phyloP scores from a whole-genome alignment of 2,797 vertebrate genomes.

The Bufotes viridis region DNA sequence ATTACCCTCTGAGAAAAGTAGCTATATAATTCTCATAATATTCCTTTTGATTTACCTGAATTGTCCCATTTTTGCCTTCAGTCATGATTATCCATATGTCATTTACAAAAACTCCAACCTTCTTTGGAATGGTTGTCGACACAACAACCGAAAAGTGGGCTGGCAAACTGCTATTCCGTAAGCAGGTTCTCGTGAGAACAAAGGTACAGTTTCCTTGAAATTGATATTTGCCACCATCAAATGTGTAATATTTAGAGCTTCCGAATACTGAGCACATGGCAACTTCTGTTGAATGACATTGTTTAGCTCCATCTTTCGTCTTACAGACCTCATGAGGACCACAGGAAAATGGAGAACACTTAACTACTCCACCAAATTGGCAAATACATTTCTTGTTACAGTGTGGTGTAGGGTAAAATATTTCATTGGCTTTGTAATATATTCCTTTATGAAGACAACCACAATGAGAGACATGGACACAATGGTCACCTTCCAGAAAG shows the following conservation, averaged over 20 bases:
- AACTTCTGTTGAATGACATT: conserved; percentile 8
- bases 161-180: fast-evolving
- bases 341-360: conserved; percentile 4
- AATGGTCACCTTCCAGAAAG: background rate
- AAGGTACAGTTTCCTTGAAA: background rate
- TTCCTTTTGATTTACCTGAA: conserved; percentile 65
- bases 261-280: background rate
- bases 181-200: background rate
- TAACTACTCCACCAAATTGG: background rate
- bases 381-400: conserved; percentile 49
- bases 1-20: background rate
- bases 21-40: background rate
- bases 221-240: conserved; percentile 2
- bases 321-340: conserved; percentile 28
- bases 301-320: background rate
- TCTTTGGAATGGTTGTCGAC: background rate
- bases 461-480: background rate
- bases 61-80: conserved; percentile 60
- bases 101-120: conserved; percentile 63
- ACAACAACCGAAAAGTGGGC: conserved; percentile 66
- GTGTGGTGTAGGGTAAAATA: conserved; percentile 32
- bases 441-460: conserved; percentile 52
- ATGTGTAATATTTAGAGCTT: conserved; percentile 17
- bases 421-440: conserved; percentile 33
- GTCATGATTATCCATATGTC: conserved; percentile 65